Base-by-base conservation (phyloP, 2,888 invertebrate genomes). In the Peribatodes rhomboidaria region DNA sequence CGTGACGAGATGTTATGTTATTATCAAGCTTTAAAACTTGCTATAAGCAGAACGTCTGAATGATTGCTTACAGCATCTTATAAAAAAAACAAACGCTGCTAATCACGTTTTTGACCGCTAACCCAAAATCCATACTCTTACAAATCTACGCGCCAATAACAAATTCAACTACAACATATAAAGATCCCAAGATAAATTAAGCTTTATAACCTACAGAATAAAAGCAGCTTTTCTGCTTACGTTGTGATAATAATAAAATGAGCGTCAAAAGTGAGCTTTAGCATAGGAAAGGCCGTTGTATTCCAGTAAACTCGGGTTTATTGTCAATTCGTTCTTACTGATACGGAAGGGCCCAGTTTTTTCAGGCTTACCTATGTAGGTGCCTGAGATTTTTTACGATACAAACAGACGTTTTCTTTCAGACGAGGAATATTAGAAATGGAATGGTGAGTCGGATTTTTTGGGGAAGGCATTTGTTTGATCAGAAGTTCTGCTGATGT, bases 261-360 rank as follows among this genome's bases (percentile, higher is more conserved):
- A 55, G 55, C 55, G 55, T 44, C 44, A 57, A 57, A 53, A 54
- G 47, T 54, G 49, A 50, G 64, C 61, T 62, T 63, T 16, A 56
- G 62, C 47, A 61, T 50, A 53, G 52, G 49, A 59, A 67, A 62
- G 55, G 62, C 50, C 41, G 41, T 67, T 57, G 61, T 46, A 44
- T 27, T 57, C 61, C 72, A 75, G 75, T 79, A 76, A 80, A 81
- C 74, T 72, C 42, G 67, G 67, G 67, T 79, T 80, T 80, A 81
- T 79, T 75, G 81, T 72, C 82, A 79, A 81, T 81, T 79, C 76
- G 70, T 79, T 81, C 72, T 68, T 74, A 80, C 75, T 81, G 81
- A 81, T 80, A 80, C 81, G 79, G 66, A 77, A 77, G 62, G 69
- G 61, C 64, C 61, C 61, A 72, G 67, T 72, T 78, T 78, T 80